Percentiles rank a stretch among this genome's conserved stretches.
Evolutionary conservation across 35 echinoderm and acorn worm genomes (phyloP).

Genomic region (Ptychodera flava): DNA sequence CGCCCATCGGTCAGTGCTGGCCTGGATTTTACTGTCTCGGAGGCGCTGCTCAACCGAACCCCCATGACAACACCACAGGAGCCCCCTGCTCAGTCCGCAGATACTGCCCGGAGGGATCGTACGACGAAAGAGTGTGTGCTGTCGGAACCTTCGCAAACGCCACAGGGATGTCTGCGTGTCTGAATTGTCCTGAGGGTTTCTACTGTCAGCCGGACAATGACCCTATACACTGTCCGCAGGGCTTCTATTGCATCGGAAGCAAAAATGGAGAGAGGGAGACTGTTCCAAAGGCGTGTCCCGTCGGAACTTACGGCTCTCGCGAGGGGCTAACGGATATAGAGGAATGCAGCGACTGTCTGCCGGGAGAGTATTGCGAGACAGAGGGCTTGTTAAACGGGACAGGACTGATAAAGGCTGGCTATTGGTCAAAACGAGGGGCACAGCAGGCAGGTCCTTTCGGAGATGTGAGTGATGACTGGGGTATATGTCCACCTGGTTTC

Average conservation of each 20-base stretch:
- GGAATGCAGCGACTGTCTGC: neutral
- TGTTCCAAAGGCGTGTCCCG: neutral
- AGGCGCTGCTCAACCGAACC: constrained; percentile 53
- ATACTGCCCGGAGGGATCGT: constrained; percentile 60
- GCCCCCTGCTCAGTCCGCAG: constrained; percentile 55
- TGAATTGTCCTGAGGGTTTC: constrained; percentile 45
- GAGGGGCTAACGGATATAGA: neutral
- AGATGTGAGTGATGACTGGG: constrained; percentile 63
- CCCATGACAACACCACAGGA: constrained; percentile 72
- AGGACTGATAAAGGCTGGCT: constrained; percentile 59
- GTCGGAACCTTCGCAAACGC: constrained; percentile 62
- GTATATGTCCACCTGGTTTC: constrained; percentile 69
- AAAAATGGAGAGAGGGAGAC: neutral
- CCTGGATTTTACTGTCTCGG: constrained; percentile 72
- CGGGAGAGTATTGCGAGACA: constrained; percentile 50
- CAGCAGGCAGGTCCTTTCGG: constrained; percentile 79
- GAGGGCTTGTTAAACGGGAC: constrained; percentile 54
- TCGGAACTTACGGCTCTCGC: neutral
- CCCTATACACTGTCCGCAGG: constrained; percentile 75
- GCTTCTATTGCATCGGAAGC: neutral
- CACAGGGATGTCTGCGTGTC: constrained; percentile 56
- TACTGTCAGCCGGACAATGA: constrained; percentile 76
- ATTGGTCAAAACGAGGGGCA: constrained; percentile 62
- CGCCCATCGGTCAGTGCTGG: constrained; percentile 62
- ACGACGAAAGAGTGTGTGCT: constrained; percentile 37